Percentiles rank a stretch among this genome's conserved stretches.
These are phyloP conservation scores for Panthera tigris DNA, from an alignment of 2,113 vertebrate genomes.

Conservation along the genomic window DNA sequence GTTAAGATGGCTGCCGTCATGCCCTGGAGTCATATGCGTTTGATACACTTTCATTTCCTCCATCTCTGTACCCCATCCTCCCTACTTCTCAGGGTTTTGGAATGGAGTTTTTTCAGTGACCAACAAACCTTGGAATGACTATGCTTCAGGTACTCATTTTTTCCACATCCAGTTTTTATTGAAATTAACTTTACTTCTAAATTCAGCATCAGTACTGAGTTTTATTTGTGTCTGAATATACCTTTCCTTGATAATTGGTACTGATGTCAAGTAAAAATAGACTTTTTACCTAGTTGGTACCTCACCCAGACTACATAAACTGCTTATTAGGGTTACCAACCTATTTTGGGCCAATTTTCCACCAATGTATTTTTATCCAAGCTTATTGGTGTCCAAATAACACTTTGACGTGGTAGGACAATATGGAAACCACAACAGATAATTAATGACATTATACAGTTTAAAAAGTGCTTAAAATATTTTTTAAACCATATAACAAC, in stretches of 20 bases:
- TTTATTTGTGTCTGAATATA: conserved; percentile 80
- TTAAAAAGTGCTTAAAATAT: conserved; percentile 37
- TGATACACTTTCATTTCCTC: neutral
- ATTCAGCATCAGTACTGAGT: conserved; percentile 61
- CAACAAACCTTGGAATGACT: conserved; percentile 48
- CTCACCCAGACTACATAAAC: conserved; percentile 69
- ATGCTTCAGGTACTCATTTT: conserved; percentile 61
- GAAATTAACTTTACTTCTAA: conserved; percentile 76
- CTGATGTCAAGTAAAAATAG: conserved; percentile 78
- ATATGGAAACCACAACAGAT: conserved; percentile 65
- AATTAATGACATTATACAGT: conserved; percentile 57
- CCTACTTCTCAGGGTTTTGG: neutral
- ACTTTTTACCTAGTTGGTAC: conserved; percentile 68
- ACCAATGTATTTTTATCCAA: conserved; percentile 71
- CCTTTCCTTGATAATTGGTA: conserved; percentile 79
- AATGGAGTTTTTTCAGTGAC: conserved; percentile 36
- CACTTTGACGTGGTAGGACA: conserved; percentile 50
- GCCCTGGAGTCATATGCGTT: accelerated
- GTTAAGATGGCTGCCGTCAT: neutral
- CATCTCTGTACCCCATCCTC: neutral
- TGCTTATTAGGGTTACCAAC: conserved; percentile 75
- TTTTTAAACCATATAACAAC: conserved; percentile 11
- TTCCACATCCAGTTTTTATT: conserved; percentile 74
- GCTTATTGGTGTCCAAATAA: conserved; percentile 67
- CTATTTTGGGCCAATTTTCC: conserved; percentile 75